These are phyloP conservation scores for Microctonus hyperodae DNA, from an alignment of 2,888 invertebrate genomes.

Conservation along the genomic window DNA sequence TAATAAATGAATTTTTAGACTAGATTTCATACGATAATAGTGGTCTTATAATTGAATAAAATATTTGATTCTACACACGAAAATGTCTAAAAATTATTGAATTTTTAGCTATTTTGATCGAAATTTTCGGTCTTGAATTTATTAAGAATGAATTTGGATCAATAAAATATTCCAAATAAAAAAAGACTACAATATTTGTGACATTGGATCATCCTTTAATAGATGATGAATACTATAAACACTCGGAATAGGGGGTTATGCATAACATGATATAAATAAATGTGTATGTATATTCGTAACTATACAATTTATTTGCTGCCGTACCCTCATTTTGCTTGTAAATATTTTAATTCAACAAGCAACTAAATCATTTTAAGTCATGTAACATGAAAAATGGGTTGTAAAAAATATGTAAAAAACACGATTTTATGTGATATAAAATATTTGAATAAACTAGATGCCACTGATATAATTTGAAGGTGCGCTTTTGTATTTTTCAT, in stretches of 20 bases:
- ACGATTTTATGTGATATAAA: conserved; percentile 35
- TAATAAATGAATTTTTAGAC: background rate
- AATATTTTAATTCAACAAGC: background rate
- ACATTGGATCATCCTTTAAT: background rate
- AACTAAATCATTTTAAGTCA: conserved; percentile 32
- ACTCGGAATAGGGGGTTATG: background rate
- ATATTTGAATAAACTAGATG: conserved; percentile 45
- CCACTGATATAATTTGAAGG: conserved; percentile 38
- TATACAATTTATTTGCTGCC: background rate
- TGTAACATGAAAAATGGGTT: conserved; percentile 36
- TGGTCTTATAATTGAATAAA: background rate
- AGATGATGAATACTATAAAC: background rate
- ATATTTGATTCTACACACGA: background rate
- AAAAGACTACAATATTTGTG: background rate
- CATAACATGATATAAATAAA: background rate
- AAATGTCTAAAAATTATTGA: background rate
- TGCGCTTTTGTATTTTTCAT: conserved; percentile 27
- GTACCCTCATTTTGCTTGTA: background rate
- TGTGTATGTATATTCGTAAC: background rate
- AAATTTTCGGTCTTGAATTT: background rate
- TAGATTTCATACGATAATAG: background rate
- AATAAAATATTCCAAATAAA: background rate
- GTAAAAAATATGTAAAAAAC: conserved; percentile 42
- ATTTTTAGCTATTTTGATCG: background rate
- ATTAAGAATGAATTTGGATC: background rate